A percentile compares a stretch with the other conserved stretches of the same genome.
Conservation (phyloP, 2,888 invertebrate genomes). For the Drosophila eohydei region DNA sequence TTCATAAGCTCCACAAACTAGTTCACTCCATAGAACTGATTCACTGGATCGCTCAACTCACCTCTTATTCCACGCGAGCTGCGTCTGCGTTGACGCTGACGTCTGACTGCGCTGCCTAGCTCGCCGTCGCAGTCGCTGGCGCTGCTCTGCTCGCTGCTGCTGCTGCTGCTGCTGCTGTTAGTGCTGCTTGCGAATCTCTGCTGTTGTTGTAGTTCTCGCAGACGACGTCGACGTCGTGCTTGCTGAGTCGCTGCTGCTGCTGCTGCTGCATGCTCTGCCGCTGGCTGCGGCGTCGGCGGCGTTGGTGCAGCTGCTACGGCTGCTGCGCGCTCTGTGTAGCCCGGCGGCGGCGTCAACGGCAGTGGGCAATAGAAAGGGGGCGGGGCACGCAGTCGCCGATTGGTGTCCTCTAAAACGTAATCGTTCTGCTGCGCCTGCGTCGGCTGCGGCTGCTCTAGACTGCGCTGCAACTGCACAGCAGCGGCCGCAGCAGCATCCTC, state of each 20-base stretch:
- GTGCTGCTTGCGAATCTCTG: conserved; percentile 65
- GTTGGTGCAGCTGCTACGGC: conserved; percentile 10
- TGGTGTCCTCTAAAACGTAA: conserved; percentile 61
- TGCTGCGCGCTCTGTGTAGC: conserved; percentile 68
- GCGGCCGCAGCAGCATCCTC: conserved; percentile 27
- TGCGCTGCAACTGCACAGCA: conserved; percentile 27
- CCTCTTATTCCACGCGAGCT: conserved; percentile 64
- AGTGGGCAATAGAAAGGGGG: conserved; percentile 75
- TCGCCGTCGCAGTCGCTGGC: conserved; percentile 42
- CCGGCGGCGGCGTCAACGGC: conserved; percentile 83
- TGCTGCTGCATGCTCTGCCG: conserved; percentile 43
- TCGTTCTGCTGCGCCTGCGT: conserved; percentile 59
- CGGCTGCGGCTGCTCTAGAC: conserved; percentile 48
- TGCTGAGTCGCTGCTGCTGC: conserved; percentile 62
- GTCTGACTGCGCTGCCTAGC: conserved; percentile 43
- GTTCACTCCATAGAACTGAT: neutral
- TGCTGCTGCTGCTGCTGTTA: conserved; percentile 62
- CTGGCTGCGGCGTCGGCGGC: conserved; percentile 27
- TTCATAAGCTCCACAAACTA: neutral
- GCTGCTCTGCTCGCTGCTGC: conserved; percentile 45
- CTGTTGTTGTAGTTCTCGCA: conserved; percentile 64
- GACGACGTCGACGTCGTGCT: conserved; percentile 62
- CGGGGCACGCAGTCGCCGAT: conserved; percentile 65
- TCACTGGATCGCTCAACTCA: conserved; percentile 33
- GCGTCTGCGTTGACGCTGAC: conserved; percentile 65